Evolutionary conservation across 2,888 invertebrate genomes (phyloP).

Genomic region (Rhagonycha lutea): DNA sequence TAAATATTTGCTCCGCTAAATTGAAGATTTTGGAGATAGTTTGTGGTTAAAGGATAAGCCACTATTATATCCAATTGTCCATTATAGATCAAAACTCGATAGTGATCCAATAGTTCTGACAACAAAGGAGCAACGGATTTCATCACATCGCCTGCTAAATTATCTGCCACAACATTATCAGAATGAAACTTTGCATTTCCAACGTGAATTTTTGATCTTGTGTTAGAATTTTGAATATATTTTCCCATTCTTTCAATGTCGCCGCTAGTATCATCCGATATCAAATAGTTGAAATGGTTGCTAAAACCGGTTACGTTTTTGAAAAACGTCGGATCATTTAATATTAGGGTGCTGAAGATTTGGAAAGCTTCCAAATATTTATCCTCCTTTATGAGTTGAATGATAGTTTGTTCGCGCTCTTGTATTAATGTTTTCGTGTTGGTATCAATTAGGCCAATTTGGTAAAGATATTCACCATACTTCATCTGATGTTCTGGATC

Average conservation of each 20-base stretch:
- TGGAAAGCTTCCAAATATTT: slow-evolving; percentile 73
- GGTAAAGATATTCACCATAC: slow-evolving; percentile 80
- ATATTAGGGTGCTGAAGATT: slow-evolving; percentile 66
- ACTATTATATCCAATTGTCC: slow-evolving; percentile 92
- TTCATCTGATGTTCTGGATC: slow-evolving; percentile 78
- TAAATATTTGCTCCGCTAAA: slow-evolving; percentile 71
- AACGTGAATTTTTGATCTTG: slow-evolving; percentile 81
- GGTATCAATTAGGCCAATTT: slow-evolving; percentile 72
- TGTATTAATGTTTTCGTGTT: slow-evolving; percentile 52
- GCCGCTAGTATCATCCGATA: slow-evolving; percentile 60
- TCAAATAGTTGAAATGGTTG: slow-evolving; percentile 76
- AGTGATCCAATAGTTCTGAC: slow-evolving; percentile 67
- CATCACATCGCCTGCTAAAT: slow-evolving; percentile 79
- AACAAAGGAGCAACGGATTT: slow-evolving; percentile 77
- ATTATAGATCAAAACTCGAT: slow-evolving; percentile 80
- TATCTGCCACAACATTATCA: slow-evolving; percentile 66
- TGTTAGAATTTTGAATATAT: slow-evolving; percentile 65
- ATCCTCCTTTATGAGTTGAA: slow-evolving; percentile 60
- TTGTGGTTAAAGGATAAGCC: slow-evolving; percentile 82
- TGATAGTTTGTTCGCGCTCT: too few relatives aligned
- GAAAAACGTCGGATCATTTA: slow-evolving; percentile 67
- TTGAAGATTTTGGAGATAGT: slow-evolving; percentile 72
- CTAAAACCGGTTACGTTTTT: slow-evolving; percentile 76
- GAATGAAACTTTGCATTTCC: slow-evolving; percentile 76
- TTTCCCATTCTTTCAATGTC: slow-evolving; percentile 60